Evolutionary conservation across 2,797 vertebrate species (phyloP).

Genomic region (Babyrousa celebensis): DNA sequence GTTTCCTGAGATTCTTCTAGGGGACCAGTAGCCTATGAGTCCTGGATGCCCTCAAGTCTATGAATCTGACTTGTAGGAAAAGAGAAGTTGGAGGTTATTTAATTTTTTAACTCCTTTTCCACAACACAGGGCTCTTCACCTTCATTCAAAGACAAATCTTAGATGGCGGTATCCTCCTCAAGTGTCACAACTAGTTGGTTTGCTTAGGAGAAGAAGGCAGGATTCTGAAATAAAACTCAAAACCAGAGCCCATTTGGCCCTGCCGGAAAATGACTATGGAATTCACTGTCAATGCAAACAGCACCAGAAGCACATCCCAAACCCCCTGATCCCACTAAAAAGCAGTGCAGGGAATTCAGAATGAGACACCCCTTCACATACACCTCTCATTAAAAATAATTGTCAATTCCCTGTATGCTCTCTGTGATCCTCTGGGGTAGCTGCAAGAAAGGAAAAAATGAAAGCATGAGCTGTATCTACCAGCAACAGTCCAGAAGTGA

Average conservation of each 20-base stretch:
- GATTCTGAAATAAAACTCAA: slow-evolving; percentile 69
- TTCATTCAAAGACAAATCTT: slow-evolving; percentile 56
- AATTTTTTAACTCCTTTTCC: slow-evolving; percentile 38
- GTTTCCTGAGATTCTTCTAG: slow-evolving; percentile 35
- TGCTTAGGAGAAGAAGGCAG: slow-evolving; percentile 67
- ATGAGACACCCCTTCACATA: slow-evolving; percentile 31
- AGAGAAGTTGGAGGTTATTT: neutral
- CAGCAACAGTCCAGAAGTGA: slow-evolving; percentile 58
- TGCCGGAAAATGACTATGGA: slow-evolving; percentile 70
- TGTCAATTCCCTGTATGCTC: slow-evolving; percentile 71
- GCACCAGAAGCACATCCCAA: slow-evolving; percentile 52
- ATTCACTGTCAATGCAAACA: slow-evolving; percentile 48
- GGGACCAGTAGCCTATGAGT: neutral
- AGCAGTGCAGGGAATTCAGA: slow-evolving; percentile 57
- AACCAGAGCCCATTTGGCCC: slow-evolving; percentile 24
- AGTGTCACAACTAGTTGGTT: slow-evolving; percentile 25
- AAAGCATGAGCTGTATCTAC: slow-evolving; percentile 68
- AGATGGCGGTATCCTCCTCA: slow-evolving; percentile 52
- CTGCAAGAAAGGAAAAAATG: slow-evolving; percentile 76
- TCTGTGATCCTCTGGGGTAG: slow-evolving; percentile 64
- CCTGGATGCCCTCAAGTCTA: neutral
- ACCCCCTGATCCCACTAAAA: slow-evolving; percentile 60
- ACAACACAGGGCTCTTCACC: neutral
- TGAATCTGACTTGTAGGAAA: slow-evolving; percentile 7
- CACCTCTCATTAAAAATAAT: slow-evolving; percentile 85